Percentiles rank a stretch among this genome's conserved stretches.
phyloP scores from a whole-genome alignment of 2,888 invertebrate species.

The Leptodirus hochenwartii region DNA sequence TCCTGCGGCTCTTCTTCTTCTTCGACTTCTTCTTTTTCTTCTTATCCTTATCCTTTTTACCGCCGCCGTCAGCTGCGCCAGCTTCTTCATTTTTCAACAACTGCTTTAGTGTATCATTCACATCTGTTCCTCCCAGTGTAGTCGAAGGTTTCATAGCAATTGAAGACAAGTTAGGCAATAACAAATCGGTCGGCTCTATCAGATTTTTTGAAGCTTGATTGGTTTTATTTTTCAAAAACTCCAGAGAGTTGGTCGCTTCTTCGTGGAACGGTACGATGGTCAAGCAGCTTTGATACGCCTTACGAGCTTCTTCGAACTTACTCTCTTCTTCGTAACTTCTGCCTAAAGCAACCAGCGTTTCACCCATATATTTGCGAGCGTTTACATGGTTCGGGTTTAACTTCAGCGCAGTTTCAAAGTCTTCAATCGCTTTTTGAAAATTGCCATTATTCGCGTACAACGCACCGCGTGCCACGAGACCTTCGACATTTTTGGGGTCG shows the following conservation, averaged over 20 bases:
- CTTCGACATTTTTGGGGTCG: slow-evolving; percentile 83
- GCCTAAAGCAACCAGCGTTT: slow-evolving; percentile 78
- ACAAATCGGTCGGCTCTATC: slow-evolving; percentile 42
- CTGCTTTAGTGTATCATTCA: slow-evolving; percentile 46
- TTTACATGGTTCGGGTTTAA: slow-evolving; percentile 80
- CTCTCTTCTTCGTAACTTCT: slow-evolving; percentile 77
- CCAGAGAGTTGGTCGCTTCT: slow-evolving; percentile 69
- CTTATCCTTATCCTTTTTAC: slow-evolving; percentile 24
- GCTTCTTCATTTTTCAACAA: slow-evolving; percentile 32
- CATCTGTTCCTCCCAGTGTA: slow-evolving; percentile 24
- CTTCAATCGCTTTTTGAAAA: slow-evolving; percentile 84
- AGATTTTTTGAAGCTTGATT: slow-evolving; percentile 35
- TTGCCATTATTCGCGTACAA: slow-evolving; percentile 87
- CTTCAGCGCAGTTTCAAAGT: slow-evolving; percentile 82
- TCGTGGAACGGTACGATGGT: slow-evolving; percentile 73
- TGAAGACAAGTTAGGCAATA: slow-evolving; percentile 38
- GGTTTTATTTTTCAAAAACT: slow-evolving; percentile 52
- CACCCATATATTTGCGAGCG: slow-evolving; percentile 85
- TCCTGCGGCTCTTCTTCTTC: slow-evolving; percentile 42
- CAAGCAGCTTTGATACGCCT: slow-evolving; percentile 69
- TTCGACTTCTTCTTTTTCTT: slow-evolving; percentile 48
- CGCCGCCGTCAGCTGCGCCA: slow-evolving; percentile 6
- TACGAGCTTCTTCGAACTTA: slow-evolving; percentile 67
- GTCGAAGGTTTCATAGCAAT: slow-evolving; percentile 22
- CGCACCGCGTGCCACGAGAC: slow-evolving; percentile 79